Conservation (phyloP, 2,113 vertebrate species). For the Oceanodroma tethys region DNA sequence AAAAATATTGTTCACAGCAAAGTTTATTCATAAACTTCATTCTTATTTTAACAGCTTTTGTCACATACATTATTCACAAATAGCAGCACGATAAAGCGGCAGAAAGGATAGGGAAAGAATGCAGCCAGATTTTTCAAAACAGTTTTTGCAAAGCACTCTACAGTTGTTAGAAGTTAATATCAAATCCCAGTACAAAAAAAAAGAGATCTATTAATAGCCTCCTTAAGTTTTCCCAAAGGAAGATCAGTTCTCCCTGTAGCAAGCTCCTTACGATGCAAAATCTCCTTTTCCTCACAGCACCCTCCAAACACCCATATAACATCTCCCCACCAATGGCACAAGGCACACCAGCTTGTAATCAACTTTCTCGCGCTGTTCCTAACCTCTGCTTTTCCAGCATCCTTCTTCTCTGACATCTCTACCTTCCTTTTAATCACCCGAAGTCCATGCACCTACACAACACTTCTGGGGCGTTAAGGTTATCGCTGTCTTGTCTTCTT, state of each 20-base stretch:
- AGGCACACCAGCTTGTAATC: neutral
- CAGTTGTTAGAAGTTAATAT: neutral
- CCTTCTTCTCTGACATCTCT: neutral
- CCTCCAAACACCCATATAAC: neutral
- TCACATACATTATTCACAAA: neutral
- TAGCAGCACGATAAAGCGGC: neutral
- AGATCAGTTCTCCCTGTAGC: neutral
- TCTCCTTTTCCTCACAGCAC: neutral
- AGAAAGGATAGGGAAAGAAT: neutral
- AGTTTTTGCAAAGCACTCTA: neutral
- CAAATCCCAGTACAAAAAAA: neutral
- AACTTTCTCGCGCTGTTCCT: neutral
- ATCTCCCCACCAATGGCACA: neutral
- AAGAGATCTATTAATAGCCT: neutral
- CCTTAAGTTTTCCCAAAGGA: neutral
- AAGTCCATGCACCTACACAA: neutral
- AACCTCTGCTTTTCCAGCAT: neutral
- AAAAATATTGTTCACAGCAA: neutral
- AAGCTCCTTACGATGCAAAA: neutral
- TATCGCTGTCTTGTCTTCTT: neutral
- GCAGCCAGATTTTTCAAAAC: neutral
- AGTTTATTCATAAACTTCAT: neutral
- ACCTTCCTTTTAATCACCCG: neutral
- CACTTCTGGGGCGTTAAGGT: neutral
- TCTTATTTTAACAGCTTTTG: neutral